These are phyloP conservation scores for Atrichornis clamosus DNA, from an alignment of 2,113 vertebrate genomes.

Conservation along the genomic window DNA sequence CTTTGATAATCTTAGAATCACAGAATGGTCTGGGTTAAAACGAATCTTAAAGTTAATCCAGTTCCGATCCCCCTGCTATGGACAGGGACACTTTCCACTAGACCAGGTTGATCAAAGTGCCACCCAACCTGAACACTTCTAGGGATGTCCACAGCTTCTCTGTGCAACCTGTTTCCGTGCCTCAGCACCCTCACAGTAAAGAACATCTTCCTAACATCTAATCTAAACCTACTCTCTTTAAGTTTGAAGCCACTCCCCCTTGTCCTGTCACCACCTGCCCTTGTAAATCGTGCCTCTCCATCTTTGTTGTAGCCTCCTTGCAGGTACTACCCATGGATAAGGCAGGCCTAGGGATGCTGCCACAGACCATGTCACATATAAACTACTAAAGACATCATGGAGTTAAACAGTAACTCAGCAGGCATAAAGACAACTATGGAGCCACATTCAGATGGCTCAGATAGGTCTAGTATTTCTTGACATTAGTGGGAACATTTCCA, in stretches of 20 bases:
- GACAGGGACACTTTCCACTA: background rate
- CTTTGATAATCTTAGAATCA: background rate
- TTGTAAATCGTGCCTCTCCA: no score
- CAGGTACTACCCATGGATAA: background rate
- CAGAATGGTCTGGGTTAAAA: background rate
- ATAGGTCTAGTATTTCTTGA: background rate
- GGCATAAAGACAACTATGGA: background rate
- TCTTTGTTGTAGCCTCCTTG: background rate
- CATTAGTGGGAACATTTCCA: background rate
- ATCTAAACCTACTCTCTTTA: background rate
- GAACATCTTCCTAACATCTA: background rate
- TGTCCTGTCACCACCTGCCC: background rate
- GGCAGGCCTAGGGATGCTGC: background rate
- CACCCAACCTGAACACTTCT: background rate
- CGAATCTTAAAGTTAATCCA: background rate
- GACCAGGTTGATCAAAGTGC: background rate
- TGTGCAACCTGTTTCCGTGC: background rate
- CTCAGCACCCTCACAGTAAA: background rate
- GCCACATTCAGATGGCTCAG: background rate
- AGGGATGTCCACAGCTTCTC: background rate
- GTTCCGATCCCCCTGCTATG: background rate
- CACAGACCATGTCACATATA: background rate
- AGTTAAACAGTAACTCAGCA: background rate
- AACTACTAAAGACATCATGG: background rate
- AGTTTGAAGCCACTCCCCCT: background rate